Conservation (phyloP, 2,113 vertebrate genomes). For the Mustela nigripes region DNA sequence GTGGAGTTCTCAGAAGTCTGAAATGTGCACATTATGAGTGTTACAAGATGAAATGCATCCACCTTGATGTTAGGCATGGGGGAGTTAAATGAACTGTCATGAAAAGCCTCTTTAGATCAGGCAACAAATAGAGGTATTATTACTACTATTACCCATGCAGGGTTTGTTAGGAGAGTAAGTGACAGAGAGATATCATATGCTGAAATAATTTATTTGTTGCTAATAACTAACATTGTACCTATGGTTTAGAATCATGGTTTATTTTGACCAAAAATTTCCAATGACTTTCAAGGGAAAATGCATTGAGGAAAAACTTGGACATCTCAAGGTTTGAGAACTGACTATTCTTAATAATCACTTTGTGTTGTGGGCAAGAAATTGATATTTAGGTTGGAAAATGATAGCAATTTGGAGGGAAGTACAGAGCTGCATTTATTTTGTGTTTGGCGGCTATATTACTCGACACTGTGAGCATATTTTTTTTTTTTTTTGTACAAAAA, state of each 20-base stretch:
- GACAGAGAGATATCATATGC: not conserved
- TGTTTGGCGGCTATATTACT: conserved; percentile 53
- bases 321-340: not conserved
- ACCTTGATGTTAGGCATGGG: not conserved
- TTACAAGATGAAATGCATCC: not conserved
- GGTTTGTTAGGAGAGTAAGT: not conserved
- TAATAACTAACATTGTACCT: not conserved
- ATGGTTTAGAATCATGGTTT: conserved; percentile 29
- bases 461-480: conserved; percentile 49
- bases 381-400: conserved; percentile 61
- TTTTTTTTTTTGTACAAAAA: conserved; percentile 51
- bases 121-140: not conserved
- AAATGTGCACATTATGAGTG: not conserved
- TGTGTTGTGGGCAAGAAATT: conserved; percentile 39
- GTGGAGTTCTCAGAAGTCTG: not conserved
- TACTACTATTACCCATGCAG: not conserved
- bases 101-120: not conserved
- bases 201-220: conserved; percentile 51
- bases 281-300: not conserved
- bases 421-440: conserved; percentile 65
- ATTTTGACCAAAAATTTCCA: conserved; percentile 46
- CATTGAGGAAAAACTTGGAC: not conserved
- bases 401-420: conserved; percentile 46
- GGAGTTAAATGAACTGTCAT: not conserved
- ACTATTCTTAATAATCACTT: conserved; percentile 49